Percentiles rank a stretch among this genome's conserved stretches.
Evolutionary conservation across 1,140 invertebrate species (phyloP).

Genomic region (Oryctes rhinoceros): DNA sequence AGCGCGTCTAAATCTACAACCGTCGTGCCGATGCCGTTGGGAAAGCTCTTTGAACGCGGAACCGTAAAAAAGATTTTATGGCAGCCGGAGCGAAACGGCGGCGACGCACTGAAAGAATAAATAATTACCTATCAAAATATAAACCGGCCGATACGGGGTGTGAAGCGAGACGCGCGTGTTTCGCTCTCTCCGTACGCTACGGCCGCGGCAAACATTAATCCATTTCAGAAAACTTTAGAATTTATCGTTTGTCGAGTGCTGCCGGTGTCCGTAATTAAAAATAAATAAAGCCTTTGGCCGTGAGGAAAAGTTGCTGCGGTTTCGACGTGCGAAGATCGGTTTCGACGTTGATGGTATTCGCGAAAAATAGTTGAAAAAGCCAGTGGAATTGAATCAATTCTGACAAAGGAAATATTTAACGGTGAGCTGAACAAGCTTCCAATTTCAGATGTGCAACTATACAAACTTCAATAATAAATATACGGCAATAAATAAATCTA

Average conservation of each 20-base stretch:
- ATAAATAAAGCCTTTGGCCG: constrained; percentile 9
- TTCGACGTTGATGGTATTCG: too few relatives aligned
- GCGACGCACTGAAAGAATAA: constrained; percentile 16
- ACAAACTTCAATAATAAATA: too few relatives aligned
- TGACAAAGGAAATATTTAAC: too few relatives aligned
- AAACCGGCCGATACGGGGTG: background rate
- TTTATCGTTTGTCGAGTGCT: constrained; percentile 7
- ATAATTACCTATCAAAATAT: constrained; percentile 23
- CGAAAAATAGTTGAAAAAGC: too few relatives aligned
- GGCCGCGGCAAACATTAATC: background rate
- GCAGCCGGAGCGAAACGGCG: background rate
- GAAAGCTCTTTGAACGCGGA: constrained; percentile 11
- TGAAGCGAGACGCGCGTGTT: background rate
- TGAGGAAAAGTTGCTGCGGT: background rate
- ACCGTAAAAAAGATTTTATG: constrained; percentile 19
- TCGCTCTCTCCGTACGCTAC: background rate
- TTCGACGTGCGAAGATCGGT: too few relatives aligned
- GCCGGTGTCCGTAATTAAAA: constrained; percentile 6
- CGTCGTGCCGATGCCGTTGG: background rate
- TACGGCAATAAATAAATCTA: too few relatives aligned
- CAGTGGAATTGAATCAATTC: too few relatives aligned
- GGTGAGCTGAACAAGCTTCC: too few relatives aligned
- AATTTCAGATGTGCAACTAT: too few relatives aligned
- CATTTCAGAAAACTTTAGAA: constrained; percentile 18
- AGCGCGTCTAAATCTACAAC: background rate